phyloP scores from a whole-genome alignment of 2,797 vertebrate species.

The Sebastiscus albofasciatus region DNA sequence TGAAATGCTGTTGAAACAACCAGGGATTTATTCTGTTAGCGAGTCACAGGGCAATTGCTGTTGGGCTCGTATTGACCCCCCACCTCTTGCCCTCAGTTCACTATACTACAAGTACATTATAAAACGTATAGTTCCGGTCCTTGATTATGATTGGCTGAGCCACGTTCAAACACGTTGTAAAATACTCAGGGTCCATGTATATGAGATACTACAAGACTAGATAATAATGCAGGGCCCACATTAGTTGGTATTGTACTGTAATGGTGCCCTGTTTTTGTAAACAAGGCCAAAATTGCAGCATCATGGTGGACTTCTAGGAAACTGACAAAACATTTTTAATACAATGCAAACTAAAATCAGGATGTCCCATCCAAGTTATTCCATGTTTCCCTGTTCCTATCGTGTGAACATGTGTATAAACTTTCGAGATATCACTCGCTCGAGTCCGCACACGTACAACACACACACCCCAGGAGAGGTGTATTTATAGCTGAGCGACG shows the following conservation, averaged over 20 bases:
- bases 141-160: not conserved
- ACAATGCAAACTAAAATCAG: not conserved
- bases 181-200: not conserved
- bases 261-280: not conserved
- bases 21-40: not conserved
- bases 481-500: slow-evolving; percentile 84
- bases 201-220: not conserved
- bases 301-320: not conserved
- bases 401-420: slow-evolving; percentile 59
- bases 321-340: not conserved
- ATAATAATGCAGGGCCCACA: not conserved
- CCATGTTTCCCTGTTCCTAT: slow-evolving; percentile 42
- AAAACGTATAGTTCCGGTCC: no score
- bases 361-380: slow-evolving; percentile 36
- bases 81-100: not conserved
- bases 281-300: not conserved
- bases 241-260: not conserved
- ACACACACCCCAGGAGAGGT: slow-evolving; percentile 49
- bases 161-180: not conserved
- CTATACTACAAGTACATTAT: not conserved
- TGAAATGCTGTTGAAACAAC: not conserved
- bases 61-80: no score
- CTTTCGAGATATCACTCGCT: slow-evolving; percentile 38
- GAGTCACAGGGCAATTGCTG: not conserved
- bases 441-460: slow-evolving; percentile 36